Base-by-base conservation (phyloP, 2,888 invertebrate genomes). In the Caenorhabditis macrosperma region DNA sequence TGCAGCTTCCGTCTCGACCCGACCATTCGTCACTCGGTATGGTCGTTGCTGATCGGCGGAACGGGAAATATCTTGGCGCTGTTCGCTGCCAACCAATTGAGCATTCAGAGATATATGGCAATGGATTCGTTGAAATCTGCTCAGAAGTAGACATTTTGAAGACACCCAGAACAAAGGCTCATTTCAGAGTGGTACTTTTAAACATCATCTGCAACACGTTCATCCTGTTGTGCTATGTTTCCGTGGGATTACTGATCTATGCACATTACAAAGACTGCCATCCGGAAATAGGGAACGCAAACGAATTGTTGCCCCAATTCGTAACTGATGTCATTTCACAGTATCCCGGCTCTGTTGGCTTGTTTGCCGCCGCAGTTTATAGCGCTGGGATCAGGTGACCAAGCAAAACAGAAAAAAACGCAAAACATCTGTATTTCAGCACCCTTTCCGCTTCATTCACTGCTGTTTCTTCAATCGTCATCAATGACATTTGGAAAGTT, bases 21-120 rank as follows among this genome's bases (percentile, higher is more conserved):
- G 5, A 82, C 83, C 7, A 82, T 88, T 60, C 84, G 90, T 59
- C 89, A 90, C 60, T 86, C 88, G 7, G 78, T 84, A 12, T 87
- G 82, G 82, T 75, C 87, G 15, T 61, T 90, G 15, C 17, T 88
- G 17, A 82, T 90, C 46, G 90, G 90, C 7, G 90, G 89, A 24
- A 82, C 85, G 5, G 86, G 87, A 15, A 90, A 82, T 20, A 85
- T 90, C 22, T 72, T 87, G 28, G 69, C 84, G 12, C 74, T 90
- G 15, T 90, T 88, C 64, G 87, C 86, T 9, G 86, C 88, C 26
- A 90, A 90, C 79, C 90, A 90, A 60, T 64, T 90, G 66, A 85
- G 87, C 30, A 75, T 90, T 6, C 90, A 90, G 60, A 72, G 88
- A 64, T 90, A 87, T 57, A 80, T 90, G 77, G 84, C 85, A 3